phyloP scores from a whole-genome alignment of 2,113 vertebrate species.

The Petrocephalus zakoni region DNA sequence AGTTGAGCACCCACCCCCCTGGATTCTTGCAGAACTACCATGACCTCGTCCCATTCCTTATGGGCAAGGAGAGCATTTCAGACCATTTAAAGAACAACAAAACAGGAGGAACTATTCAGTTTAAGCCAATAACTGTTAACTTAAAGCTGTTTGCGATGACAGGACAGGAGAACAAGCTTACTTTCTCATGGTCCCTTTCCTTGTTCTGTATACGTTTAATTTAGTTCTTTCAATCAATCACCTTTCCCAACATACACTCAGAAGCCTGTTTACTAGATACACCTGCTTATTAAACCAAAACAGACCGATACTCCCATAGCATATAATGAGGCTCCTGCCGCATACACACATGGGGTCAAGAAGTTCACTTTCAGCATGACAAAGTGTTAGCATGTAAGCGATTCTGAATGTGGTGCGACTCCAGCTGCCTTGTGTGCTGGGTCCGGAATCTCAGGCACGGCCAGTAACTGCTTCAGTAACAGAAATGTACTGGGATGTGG shows the following conservation, averaged over 20 bases:
- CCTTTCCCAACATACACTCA: not conserved
- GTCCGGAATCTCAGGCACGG: not conserved
- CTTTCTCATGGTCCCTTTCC: not conserved
- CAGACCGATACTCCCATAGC: not conserved
- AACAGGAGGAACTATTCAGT: slow-evolving; percentile 3
- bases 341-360: not conserved
- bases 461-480: not conserved
- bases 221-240: not conserved
- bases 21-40: slow-evolving; percentile 13
- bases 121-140: not conserved
- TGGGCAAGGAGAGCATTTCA: not conserved
- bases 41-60: not conserved
- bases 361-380: not conserved
- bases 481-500: not conserved
- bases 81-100: not conserved
- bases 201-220: not conserved
- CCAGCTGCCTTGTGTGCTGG: not conserved
- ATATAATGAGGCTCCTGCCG: not conserved
- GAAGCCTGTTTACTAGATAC: not conserved
- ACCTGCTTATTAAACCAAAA: not conserved
- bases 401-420: not conserved
- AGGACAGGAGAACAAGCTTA: not conserved
- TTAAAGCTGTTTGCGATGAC: not conserved
- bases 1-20: slow-evolving; percentile 15
- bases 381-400: not conserved